These are phyloP conservation scores for Gryllus bimaculatus DNA, from an alignment of 1,140 invertebrate species.

Conservation along the genomic window DNA sequence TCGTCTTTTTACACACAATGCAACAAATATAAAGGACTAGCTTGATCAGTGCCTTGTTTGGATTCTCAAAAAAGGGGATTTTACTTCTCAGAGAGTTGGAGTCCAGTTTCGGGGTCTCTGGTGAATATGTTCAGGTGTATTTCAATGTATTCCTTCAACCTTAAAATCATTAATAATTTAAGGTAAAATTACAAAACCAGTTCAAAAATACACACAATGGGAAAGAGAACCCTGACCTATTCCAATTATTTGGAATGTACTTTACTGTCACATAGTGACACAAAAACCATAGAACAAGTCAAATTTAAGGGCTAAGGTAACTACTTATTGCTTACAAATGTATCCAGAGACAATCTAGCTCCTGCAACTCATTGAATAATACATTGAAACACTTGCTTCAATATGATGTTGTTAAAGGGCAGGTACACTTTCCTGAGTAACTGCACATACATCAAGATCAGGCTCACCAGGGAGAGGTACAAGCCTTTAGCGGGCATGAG, in stretches of 20 bases:
- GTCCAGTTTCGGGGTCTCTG: neutral
- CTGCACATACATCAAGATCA: neutral
- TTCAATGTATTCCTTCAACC: neutral
- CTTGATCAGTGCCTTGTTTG: neutral
- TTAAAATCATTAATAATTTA: neutral
- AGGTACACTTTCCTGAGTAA: slow-evolving; percentile 14
- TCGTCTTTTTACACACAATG: neutral
- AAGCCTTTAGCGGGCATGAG: neutral
- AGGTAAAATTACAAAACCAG: neutral
- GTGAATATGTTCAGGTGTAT: neutral
- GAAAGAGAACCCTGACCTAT: neutral
- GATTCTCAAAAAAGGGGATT: neutral
- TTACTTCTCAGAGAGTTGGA: neutral
- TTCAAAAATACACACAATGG: neutral
- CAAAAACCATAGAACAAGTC: neutral
- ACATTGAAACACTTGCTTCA: neutral
- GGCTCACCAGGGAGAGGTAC: neutral
- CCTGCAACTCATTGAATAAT: neutral
- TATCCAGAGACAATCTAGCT: neutral
- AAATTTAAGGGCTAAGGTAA: neutral
- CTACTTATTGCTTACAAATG: neutral
- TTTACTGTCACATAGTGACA: neutral
- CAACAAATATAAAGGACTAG: slow-evolving; percentile 5
- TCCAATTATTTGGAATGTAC: neutral
- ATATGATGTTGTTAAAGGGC: neutral